Evolutionary conservation across 2,113 vertebrate genomes (phyloP).

Genomic region (Lutjanus erythropterus): DNA sequence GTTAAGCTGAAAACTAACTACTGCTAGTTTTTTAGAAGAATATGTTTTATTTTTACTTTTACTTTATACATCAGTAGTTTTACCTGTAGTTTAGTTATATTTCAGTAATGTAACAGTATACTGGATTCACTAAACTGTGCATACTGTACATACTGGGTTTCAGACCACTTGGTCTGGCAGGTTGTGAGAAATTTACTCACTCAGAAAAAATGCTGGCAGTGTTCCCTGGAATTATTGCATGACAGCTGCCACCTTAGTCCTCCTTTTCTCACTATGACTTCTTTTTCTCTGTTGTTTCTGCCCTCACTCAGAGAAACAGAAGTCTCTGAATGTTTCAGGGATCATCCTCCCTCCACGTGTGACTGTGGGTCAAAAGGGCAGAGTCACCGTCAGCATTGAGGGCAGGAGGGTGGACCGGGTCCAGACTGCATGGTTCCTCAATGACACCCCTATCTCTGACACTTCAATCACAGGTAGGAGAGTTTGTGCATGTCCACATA

Average conservation of each 20-base stretch:
- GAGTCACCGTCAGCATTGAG: slow-evolving; percentile 83
- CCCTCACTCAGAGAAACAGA: slow-evolving; percentile 81
- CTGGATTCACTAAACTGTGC: no score
- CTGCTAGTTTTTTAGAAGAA: no score
- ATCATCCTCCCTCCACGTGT: slow-evolving; percentile 84
- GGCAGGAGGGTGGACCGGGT: slow-evolving; percentile 83
- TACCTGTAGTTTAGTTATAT: no score
- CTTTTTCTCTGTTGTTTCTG: not conserved
- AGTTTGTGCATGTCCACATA: not conserved
- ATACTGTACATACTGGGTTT: not conserved
- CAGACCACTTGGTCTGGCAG: not conserved
- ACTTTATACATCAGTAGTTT: no score
- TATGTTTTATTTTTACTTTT: no score
- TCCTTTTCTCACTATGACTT: not conserved
- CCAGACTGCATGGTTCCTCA: slow-evolving; percentile 84
- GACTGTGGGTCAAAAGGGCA: slow-evolving; percentile 82
- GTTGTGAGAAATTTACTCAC: no score
- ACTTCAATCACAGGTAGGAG: slow-evolving; percentile 77
- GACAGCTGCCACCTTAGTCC: not conserved
- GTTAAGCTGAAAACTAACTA: no score
- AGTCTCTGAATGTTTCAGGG: slow-evolving; percentile 82
- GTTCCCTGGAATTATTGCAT: not conserved
- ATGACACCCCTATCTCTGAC: slow-evolving; percentile 80
- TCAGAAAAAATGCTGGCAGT: not conserved
- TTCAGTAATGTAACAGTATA: no score